Percentiles rank a stretch among this genome's conserved stretches.
These are phyloP conservation scores for Hippopotamyrus pictus DNA, from an alignment of 2,797 vertebrate genomes.

Conservation along the genomic window DNA sequence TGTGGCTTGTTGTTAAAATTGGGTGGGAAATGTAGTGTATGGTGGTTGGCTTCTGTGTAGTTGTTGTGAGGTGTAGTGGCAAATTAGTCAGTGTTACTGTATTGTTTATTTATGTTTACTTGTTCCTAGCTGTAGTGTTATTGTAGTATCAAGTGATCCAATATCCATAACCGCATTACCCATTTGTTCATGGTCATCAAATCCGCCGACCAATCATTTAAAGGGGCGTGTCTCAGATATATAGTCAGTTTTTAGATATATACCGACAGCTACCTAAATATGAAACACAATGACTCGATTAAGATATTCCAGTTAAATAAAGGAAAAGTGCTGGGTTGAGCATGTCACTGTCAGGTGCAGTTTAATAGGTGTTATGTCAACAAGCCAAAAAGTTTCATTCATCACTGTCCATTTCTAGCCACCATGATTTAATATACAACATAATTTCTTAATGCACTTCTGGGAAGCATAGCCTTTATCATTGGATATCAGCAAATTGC, in stretches of 20 bases:
- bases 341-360: slow-evolving; percentile 39
- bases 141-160: slow-evolving; percentile 41
- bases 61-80: slow-evolving; percentile 48
- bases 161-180: slow-evolving; percentile 22
- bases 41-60: slow-evolving; percentile 41
- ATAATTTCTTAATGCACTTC: slow-evolving; percentile 48
- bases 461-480: slow-evolving; percentile 44
- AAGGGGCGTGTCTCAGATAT: slow-evolving; percentile 13
- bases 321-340: slow-evolving; percentile 25
- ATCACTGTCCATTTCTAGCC: slow-evolving; percentile 47
- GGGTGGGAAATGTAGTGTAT: slow-evolving; percentile 55
- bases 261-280: neutral
- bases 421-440: slow-evolving; percentile 55
- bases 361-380: slow-evolving; percentile 50
- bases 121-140: slow-evolving; percentile 34
- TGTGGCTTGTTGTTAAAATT: slow-evolving; percentile 49
- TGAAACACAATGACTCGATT: neutral
- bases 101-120: slow-evolving; percentile 12
- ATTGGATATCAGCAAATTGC: neutral
- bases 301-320: slow-evolving; percentile 10
- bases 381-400: slow-evolving; percentile 57
- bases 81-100: slow-evolving; percentile 40
- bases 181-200: slow-evolving; percentile 49
- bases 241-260: neutral
- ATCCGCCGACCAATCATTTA: slow-evolving; percentile 42